Percentiles rank a stretch among this genome's conserved stretches.
phyloP scores from a whole-genome alignment of 2,113 vertebrate species.

The Ariopsis seemanni region DNA sequence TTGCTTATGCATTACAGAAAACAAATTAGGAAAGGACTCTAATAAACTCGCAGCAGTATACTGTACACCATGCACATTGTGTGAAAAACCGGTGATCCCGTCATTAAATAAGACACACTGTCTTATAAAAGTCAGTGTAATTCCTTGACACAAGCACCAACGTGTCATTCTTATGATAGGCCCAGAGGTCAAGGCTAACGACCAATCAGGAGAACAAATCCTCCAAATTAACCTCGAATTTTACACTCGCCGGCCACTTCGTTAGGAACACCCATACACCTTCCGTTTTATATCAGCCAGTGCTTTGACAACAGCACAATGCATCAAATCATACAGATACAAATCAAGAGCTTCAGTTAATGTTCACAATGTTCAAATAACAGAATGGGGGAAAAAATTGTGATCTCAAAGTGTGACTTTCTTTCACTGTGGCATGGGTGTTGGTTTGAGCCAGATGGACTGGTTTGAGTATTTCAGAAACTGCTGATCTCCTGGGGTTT shows the following conservation, averaged over 20 bases:
- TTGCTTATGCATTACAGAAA: constrained; percentile 67
- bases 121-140: background rate
- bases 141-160: background rate
- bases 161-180: background rate
- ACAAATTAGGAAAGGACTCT: constrained; percentile 46
- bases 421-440: too few species aligned
- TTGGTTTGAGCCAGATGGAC: too few species aligned
- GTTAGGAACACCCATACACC: too few species aligned
- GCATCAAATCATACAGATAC: too few species aligned
- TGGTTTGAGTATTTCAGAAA: too few species aligned
- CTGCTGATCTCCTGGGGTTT: too few species aligned
- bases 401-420: too few species aligned
- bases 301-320: too few species aligned
- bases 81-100: background rate
- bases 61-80: background rate
- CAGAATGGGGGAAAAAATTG: too few species aligned
- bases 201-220: constrained; percentile 4
- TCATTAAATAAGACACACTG: background rate
- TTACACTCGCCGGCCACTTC: background rate
- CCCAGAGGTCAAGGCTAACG: background rate
- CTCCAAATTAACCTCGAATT: background rate
- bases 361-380: too few species aligned
- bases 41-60: background rate
- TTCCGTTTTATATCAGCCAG: too few species aligned
- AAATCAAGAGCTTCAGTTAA: too few species aligned